Base-by-base conservation (phyloP, 2,888 invertebrate genomes). In the Platynereis dumerilii region DNA sequence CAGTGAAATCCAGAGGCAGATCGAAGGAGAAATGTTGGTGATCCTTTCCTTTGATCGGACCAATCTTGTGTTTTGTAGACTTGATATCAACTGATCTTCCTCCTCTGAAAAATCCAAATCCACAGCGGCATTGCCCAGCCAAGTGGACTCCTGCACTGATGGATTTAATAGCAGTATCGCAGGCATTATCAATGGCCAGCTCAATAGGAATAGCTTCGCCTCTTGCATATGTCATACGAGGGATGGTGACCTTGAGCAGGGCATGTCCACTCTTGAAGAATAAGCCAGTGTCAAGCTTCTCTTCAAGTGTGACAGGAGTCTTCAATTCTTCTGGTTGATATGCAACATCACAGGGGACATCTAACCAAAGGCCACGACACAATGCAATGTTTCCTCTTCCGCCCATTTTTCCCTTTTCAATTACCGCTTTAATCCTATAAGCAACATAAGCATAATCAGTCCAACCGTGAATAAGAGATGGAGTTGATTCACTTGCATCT, bases 361-460 rank as follows among this genome's bases (percentile, higher is more conserved):
- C 54, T 12, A 63, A 27, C 52, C 58, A 52, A 1, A 54, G 26
- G 12, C 48, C 55, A 5, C 29, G n/a, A 28, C 27, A 39, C 17
- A 45, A 2, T 20, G 29, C 15, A 20, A 63, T 48, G 48, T 58
- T 56, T 10, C 58, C 58, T n/a, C 58, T 12, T 2, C 29, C 44
- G 26, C 1, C 2, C 7, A 27, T 54, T 57, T 3, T n/a, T n/a
- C 63, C 63, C 24, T 39, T 44, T 15, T 26, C 58, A 28, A 63
- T 63, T 2, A 34, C 45, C 5, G 58, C 63, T 28, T 63, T 63
- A 5, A 63, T 22, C 27, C 45, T 34, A 24, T 55, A 63, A 1
- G 22, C 7, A n/a, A 63, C 1, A n/a, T 44, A 24, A 2, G 28
- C 63, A 15, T 45, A 56, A 42, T 63, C 39, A 5, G 20, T 24